A percentile compares a stretch with the other conserved stretches of the same genome.
These are phyloP conservation scores for Coracopsis vasa DNA, from an alignment of 2,113 vertebrate species.

Conservation along the genomic window DNA sequence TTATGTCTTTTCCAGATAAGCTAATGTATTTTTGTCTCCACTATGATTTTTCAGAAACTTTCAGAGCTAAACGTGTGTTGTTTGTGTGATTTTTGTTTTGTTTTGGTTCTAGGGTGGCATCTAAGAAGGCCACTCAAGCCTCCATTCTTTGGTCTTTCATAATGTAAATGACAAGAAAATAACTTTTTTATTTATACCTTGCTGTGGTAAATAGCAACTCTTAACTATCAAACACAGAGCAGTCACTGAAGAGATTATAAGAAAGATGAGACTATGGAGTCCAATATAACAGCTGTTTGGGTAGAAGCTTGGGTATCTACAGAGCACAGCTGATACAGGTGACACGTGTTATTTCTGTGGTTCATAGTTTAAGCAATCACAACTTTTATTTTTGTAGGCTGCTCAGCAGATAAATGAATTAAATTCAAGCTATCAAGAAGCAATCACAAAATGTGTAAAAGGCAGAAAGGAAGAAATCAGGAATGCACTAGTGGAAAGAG, in stretches of 20 bases:
- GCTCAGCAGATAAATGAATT: conserved; percentile 74
- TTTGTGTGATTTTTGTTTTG: background rate
- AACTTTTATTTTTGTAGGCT: conserved; percentile 68
- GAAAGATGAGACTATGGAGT: background rate
- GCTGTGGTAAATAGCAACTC: background rate
- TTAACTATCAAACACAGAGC: background rate
- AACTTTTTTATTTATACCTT: accelerated
- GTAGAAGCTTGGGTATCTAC: background rate
- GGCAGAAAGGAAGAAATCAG: conserved; percentile 85
- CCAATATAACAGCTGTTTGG: background rate
- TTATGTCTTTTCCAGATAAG: background rate
- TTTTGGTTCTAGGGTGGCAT: background rate
- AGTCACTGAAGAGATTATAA: background rate
- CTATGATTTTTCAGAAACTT: background rate
- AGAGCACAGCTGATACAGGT: background rate
- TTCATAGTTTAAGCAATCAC: background rate
- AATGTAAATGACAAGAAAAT: background rate
- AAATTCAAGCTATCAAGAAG: conserved; percentile 71
- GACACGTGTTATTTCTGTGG: background rate
- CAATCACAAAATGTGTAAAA: conserved; percentile 81
- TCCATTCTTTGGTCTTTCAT: background rate
- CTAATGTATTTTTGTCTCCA: background rate
- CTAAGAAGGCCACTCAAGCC: background rate
- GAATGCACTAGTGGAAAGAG: conserved; percentile 79
- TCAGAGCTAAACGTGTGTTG: background rate